Conservation (phyloP, 2,113 vertebrate species). For the Corapipo altera region DNA sequence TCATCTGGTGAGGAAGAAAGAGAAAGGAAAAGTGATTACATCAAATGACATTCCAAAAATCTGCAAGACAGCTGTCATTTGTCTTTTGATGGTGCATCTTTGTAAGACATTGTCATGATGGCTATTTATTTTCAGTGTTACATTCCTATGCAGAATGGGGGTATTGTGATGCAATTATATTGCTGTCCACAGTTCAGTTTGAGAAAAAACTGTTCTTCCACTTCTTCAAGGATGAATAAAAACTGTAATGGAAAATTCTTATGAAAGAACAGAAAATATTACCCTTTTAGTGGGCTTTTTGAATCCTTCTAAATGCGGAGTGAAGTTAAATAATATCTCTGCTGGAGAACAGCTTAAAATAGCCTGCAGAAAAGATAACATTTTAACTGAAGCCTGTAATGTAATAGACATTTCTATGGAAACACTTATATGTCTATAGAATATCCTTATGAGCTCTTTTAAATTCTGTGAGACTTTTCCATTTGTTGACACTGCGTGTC, state of each 20-base stretch:
- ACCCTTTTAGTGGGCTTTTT: neutral
- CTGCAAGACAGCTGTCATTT: neutral
- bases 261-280: conserved; percentile 26
- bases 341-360: conserved; percentile 32
- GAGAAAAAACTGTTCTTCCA: neutral
- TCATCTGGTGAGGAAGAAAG: neutral
- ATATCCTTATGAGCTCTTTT: neutral
- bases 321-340: conserved; percentile 21
- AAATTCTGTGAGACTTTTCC: neutral
- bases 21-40: neutral
- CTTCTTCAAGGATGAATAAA: conserved; percentile 7
- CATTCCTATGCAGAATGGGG: neutral
- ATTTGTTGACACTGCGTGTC: conserved; percentile 9
- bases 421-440: neutral
- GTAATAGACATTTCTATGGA: conserved; percentile 32
- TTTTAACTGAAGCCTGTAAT: conserved; percentile 8
- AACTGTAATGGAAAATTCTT: neutral
- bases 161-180: neutral
- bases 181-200: neutral
- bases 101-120: neutral
- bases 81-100: neutral
- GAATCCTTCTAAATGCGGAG: conserved; percentile 16
- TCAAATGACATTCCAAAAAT: neutral
- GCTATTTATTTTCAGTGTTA: neutral
- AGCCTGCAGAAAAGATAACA: conserved; percentile 18